A percentile compares a stretch with the other conserved stretches of the same genome.
phyloP scores from a whole-genome alignment of 2,113 vertebrate species.

The Rhinolophus ferrumequinum region DNA sequence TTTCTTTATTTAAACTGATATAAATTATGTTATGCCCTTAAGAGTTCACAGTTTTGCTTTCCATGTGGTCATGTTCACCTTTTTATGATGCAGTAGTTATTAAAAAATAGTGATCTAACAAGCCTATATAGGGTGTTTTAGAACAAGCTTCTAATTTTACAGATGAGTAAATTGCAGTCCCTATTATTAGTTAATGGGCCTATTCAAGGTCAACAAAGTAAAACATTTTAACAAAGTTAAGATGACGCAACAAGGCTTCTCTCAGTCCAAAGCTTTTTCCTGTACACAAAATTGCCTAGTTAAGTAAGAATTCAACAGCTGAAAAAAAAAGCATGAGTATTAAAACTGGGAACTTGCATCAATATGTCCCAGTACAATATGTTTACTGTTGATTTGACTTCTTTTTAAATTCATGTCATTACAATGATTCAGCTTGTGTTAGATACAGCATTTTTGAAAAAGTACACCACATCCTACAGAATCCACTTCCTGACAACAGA shows the following conservation, averaged over 20 bases:
- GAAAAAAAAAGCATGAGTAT: neutral
- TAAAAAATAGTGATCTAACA: neutral
- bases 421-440: neutral
- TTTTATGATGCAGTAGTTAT: neutral
- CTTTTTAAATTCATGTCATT: neutral
- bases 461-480: neutral
- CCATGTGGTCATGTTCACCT: neutral
- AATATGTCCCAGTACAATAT: neutral
- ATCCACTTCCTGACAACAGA: neutral
- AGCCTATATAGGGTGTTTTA: neutral
- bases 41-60: neutral
- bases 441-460: neutral
- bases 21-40: neutral
- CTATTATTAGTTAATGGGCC: neutral
- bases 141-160: neutral
- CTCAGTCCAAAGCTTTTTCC: neutral
- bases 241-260: neutral
- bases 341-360: neutral
- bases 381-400: neutral
- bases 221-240: neutral
- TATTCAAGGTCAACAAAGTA: neutral
- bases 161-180: neutral
- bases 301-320: neutral
- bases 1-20: neutral
- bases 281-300: neutral